Evolutionary conservation across 2,797 vertebrate species (phyloP).

Genomic region (Melanotaenia parkinsoni): DNA sequence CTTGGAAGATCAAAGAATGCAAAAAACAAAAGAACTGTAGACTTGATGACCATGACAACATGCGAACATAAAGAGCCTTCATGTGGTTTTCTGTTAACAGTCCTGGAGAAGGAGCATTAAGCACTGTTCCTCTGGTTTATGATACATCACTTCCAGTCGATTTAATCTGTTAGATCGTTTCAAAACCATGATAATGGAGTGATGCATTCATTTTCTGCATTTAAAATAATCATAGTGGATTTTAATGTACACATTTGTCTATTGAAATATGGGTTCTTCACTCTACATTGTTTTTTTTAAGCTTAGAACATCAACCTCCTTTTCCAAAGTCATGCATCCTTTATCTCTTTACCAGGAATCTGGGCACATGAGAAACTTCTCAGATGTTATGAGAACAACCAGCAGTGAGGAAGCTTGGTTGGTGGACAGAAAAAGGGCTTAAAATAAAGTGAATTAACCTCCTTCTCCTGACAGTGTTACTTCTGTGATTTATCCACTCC

Average conservation of each 20-base stretch:
- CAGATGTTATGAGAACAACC: not conserved
- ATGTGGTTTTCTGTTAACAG: not conserved
- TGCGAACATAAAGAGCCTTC: slow-evolving; percentile 2
- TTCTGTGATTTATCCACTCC: slow-evolving; percentile 52
- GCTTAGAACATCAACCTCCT: not conserved
- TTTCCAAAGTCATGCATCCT: not conserved
- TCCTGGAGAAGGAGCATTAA: not conserved
- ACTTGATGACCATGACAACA: slow-evolving; percentile 7
- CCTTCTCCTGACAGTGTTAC: slow-evolving; percentile 3
- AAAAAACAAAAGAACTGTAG: not conserved
- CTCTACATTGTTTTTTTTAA: not conserved
- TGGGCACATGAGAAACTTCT: not conserved
- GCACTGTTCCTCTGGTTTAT: not conserved
- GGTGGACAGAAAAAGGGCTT: slow-evolving; percentile 12
- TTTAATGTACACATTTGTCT: not conserved
- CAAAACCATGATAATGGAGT: too few species aligned
- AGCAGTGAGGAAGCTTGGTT: slow-evolving; percentile 1
- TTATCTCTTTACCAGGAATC: not conserved
- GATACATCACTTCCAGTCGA: not conserved
- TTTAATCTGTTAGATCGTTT: not conserved
- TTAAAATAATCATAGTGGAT: not conserved
- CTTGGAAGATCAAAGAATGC: slow-evolving; percentile 19
- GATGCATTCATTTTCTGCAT: too few species aligned
- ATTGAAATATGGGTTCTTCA: not conserved
- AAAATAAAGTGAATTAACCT: slow-evolving; percentile 36